Base-by-base conservation (phyloP, 2,797 vertebrate species). In the Kryptopterus vitreolus region DNA sequence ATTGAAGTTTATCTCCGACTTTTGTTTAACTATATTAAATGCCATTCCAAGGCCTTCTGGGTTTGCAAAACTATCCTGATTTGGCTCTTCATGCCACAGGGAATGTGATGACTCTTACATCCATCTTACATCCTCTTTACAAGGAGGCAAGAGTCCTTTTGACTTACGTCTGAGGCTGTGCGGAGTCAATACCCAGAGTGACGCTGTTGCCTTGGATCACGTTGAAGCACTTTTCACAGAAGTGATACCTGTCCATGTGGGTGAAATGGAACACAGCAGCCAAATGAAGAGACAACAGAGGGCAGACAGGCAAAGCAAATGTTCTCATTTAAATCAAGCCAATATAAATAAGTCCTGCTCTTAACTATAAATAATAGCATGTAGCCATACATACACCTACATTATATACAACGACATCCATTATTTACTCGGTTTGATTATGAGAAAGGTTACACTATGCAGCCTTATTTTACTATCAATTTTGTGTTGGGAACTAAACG, bases 161-260 rank as follows among this genome's bases (percentile, higher is more conserved):
- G 29, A 95, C 97, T 96, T 94, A 99, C 97, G 97, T 98, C 90
- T 98, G 97, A 55, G 97, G 95, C 89, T 98, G 97, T 86, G 96
- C 95, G 16, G 58, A 26, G 26, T 59, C 58, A 29, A 29, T 26
- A 1, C 58, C 58, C 58, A 59, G 24, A 13, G 58, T 59, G 13
- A 59, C 24, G 13, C 13, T 59, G 13, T 59, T 2, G 26, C 58
- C 58, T 12, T 83, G 98, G 97, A 91, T 99, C 58, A 29, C 58
- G 13, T 59, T 59, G 58, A 59, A 59, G 26, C 97, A 99, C 94
- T 98, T 99, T 92, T 99, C 98, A 93, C 98, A 99, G 94, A 99
- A 99, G 93, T 99, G 97, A 95, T 99, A 99, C 94, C 98, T 99
- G 93, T 87, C 87, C 92, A 92, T 84, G 90, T 79, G 81, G 58